Evolutionary conservation across 1,140 invertebrate species (phyloP).

Genomic region (Bombus breviceps): DNA sequence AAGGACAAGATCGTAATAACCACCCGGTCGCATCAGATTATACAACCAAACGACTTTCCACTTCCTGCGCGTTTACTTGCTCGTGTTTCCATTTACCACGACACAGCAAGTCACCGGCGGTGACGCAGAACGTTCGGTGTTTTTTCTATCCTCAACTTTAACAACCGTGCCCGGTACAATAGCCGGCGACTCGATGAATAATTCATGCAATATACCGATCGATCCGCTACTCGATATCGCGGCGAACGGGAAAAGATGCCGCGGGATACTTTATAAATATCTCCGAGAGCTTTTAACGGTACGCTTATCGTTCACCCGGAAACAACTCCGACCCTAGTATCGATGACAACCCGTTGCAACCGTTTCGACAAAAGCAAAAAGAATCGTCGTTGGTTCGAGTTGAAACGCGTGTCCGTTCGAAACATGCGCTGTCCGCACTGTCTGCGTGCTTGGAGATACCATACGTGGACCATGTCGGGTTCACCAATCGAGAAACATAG

Average conservation of each 20-base stretch:
- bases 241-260: slow-evolving; percentile 35
- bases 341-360: slow-evolving; percentile 3
- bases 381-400: background rate
- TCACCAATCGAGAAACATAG: background rate
- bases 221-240: slow-evolving; percentile 29
- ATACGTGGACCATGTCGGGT: background rate
- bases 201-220: slow-evolving; percentile 38
- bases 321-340: slow-evolving; percentile 8
- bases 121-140: background rate
- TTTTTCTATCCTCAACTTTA: background rate
- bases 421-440: background rate
- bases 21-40: background rate
- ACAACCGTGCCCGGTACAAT: slow-evolving; percentile 21
- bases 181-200: slow-evolving; percentile 13
- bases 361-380: slow-evolving; percentile 2
- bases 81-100: background rate
- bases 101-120: background rate
- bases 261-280: slow-evolving; percentile 45
- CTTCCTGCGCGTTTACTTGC: background rate
- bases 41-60: background rate
- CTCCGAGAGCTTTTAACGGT: slow-evolving; percentile 34
- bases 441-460: background rate
- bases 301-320: slow-evolving; percentile 31
- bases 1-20: background rate
- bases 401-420: background rate